Base-by-base conservation (phyloP, 2,888 invertebrate genomes). In the Zeuzera pyrina region DNA sequence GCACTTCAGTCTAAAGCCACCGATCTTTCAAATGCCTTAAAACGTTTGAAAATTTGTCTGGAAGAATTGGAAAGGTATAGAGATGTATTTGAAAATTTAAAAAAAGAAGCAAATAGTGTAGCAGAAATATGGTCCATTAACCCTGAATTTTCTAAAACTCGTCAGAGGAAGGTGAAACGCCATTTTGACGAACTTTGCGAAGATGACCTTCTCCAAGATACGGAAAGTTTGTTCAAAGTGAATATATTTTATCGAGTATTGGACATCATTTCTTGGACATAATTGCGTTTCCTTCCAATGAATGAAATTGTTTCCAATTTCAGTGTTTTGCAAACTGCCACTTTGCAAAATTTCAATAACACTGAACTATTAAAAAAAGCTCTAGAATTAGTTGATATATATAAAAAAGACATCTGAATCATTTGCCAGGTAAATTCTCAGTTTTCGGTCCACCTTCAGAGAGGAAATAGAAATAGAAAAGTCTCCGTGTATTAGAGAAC, bases 161-260 rank as follows among this genome's bases (percentile, higher is more conserved):
- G n/a, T n/a, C n/a, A n/a, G n/a, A n/a, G n/a, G n/a, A 39, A 41
- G 34, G 36, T 39, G 16, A 43, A 41, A 43, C 41, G 40, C 36
- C 40, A 39, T 43, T 43, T 38, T 40, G 39, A 45, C 26, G 38
- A 41, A 29, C 38, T 45, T 41, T 45, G 38, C 34, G 39, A 41
- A 38, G 42, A 40, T 37, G 37, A 41, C 34, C 37, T 33, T 40
- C 37, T 42, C 38, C 38, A 38, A 41, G 41, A 41, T 38, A 31
- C 34, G 34, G 39, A 41, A 36, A 33, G 27, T 28, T 37, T 31
- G 19, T 34, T 29, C 15, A 36, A 36, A 36, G 30, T 33, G 35
- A 42, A 41, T 35, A 32, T 42, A 39, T 42, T 41, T 34, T 39
- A 40, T 42, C 34, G 37, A 35, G 34, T 39, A 39, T 36, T 40